phyloP scores from a whole-genome alignment of 1,140 invertebrate species.

The Bombus affinis region DNA sequence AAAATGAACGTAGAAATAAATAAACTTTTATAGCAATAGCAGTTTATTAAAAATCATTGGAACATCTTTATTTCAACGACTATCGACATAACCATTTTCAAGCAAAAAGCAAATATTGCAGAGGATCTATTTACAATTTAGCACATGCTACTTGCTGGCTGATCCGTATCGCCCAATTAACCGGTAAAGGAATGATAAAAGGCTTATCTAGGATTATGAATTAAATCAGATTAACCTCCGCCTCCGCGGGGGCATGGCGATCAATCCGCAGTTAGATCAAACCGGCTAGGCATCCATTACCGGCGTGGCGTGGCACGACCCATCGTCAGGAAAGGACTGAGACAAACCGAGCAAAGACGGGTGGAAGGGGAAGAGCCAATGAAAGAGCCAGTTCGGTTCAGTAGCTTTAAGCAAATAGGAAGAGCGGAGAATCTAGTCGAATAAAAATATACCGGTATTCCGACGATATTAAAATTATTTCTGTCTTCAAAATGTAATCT shows the following conservation, averaged over 20 bases:
- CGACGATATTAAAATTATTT: slow-evolving; percentile 28
- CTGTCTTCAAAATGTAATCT: neutral
- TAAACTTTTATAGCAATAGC: neutral
- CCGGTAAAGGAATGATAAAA: slow-evolving; percentile 20
- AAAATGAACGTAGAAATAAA: neutral
- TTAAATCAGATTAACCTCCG: slow-evolving; percentile 36
- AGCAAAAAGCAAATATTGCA: neutral
- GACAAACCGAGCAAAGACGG: neutral
- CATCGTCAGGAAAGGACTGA: neutral
- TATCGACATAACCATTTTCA: neutral
- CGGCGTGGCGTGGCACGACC: too few species aligned
- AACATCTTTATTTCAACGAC: too few species aligned
- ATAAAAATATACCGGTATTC: neutral
- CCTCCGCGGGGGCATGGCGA: slow-evolving; percentile 19
- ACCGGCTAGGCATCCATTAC: slow-evolving; percentile 40
- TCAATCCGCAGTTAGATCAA: slow-evolving; percentile 46
- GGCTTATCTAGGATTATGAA: slow-evolving; percentile 34
- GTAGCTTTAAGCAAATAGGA: slow-evolving; percentile 27
- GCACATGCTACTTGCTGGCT: neutral
- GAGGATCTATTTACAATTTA: neutral
- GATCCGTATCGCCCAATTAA: slow-evolving; percentile 19
- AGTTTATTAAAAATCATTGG: neutral
- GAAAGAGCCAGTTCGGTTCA: slow-evolving; percentile 8
- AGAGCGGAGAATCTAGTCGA: neutral
- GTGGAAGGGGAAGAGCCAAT: neutral